These are phyloP conservation scores for Pomatorhinus ruficollis DNA, from an alignment of 2,113 vertebrate genomes.

Conservation along the genomic window DNA sequence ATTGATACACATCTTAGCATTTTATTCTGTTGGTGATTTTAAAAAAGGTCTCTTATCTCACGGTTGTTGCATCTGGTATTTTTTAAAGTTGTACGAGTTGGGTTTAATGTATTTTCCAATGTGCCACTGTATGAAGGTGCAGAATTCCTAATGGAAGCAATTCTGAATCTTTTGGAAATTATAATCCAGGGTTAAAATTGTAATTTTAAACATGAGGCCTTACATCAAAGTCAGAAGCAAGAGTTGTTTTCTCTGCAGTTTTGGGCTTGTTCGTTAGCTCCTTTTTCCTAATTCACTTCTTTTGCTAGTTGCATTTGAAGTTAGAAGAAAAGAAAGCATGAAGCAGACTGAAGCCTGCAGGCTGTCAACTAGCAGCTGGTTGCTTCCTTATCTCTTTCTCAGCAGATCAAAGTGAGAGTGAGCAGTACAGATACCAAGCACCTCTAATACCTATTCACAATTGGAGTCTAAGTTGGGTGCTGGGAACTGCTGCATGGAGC, in stretches of 20 bases:
- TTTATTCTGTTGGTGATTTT: neutral
- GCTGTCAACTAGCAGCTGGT: neutral
- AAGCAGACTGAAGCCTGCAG: neutral
- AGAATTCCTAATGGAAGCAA: neutral
- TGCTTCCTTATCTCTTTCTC: neutral
- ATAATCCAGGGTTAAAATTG: neutral
- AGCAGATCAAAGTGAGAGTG: neutral
- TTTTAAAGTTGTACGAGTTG: neutral
- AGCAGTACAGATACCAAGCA: neutral
- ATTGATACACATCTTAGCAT: neutral
- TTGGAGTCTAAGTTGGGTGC: neutral
- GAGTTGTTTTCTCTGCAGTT: neutral
- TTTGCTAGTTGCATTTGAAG: neutral
- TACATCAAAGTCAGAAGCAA: neutral
- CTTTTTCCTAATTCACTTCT: neutral
- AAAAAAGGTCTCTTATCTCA: neutral
- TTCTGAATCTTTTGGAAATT: neutral
- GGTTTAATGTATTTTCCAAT: neutral
- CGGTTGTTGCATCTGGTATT: neutral
- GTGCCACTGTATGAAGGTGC: neutral
- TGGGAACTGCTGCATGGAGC: neutral
- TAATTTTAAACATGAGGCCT: neutral
- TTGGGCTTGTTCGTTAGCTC: neutral
- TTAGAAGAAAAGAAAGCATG: neutral
- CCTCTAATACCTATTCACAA: neutral